Percentiles rank a stretch among this genome's conserved stretches.
These are phyloP conservation scores for Thereuonema tuberculata DNA, from an alignment of 1,140 invertebrate genomes.

Conservation along the genomic window DNA sequence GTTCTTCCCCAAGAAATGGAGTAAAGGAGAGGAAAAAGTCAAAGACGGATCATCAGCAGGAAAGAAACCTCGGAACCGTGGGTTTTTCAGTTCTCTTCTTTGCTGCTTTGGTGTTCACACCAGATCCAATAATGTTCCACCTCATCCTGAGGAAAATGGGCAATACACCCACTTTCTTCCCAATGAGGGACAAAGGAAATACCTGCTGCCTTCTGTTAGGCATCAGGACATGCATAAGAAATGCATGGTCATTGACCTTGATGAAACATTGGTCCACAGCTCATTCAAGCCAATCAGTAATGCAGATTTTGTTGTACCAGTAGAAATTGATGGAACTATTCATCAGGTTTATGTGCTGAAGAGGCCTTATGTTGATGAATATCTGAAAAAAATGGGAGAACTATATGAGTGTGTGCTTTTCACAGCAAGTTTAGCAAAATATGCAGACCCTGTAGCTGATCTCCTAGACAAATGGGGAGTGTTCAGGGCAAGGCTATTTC, in stretches of 20 bases:
- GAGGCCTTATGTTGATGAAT: slow-evolving; percentile 97
- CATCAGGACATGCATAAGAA: slow-evolving; percentile 92
- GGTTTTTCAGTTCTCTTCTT: slow-evolving; percentile 65
- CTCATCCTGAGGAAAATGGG: slow-evolving; percentile 18
- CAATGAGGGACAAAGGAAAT: slow-evolving; percentile 39
- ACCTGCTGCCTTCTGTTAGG: slow-evolving; percentile 68
- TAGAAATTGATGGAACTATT: slow-evolving; percentile 97
- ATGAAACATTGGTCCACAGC: slow-evolving; percentile 98
- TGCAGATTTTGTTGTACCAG: slow-evolving; percentile 98
- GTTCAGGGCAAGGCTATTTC: slow-evolving; percentile 88
- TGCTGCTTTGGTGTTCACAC: slow-evolving; percentile 56
- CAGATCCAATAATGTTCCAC: slow-evolving; percentile 25
- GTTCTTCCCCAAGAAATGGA: too few relatives aligned
- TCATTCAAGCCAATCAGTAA: slow-evolving; percentile 99
- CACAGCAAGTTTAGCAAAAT: slow-evolving; percentile 97
- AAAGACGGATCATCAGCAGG: slow-evolving; percentile 22
- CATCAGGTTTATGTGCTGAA: slow-evolving; percentile 99
- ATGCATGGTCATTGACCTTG: slow-evolving; percentile 99
- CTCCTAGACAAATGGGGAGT: slow-evolving; percentile 95
- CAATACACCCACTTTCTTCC: too few relatives aligned
- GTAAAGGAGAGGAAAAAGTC: too few relatives aligned
- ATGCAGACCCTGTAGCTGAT: slow-evolving; percentile 98
- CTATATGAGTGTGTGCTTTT: slow-evolving; percentile 98
- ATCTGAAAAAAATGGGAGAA: slow-evolving; percentile 93
- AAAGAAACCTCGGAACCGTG: slow-evolving; percentile 50